phyloP scores from a whole-genome alignment of 2,888 invertebrate genomes.

The Halictus ligatus region DNA sequence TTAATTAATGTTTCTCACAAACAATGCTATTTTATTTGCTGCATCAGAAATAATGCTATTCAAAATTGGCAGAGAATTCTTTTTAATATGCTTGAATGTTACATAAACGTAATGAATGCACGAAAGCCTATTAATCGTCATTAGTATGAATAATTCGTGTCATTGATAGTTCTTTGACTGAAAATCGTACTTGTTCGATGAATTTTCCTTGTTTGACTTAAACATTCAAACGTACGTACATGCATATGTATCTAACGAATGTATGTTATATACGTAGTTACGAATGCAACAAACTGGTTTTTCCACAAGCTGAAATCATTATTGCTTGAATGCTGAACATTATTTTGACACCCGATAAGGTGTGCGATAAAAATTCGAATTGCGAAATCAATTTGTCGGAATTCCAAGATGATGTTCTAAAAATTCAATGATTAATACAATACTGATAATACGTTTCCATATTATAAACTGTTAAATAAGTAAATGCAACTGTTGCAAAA shows the following conservation, averaged over 20 bases:
- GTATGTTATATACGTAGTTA: background rate
- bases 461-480: background rate
- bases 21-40: too few relatives aligned
- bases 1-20: background rate
- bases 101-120: background rate
- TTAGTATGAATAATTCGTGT: background rate
- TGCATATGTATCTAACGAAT: background rate
- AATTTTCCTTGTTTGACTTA: background rate
- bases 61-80: background rate
- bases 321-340: background rate
- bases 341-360: background rate
- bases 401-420: background rate
- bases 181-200: background rate
- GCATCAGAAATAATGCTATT: background rate
- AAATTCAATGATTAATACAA: too few relatives aligned
- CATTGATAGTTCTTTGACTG: background rate
- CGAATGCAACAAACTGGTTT: conserved; percentile 52
- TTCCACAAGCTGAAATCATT: conserved; percentile 2
- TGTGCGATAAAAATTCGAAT: background rate
- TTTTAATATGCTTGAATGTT: background rate
- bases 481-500: background rate
- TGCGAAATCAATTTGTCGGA: background rate
- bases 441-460: background rate
- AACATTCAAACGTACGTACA: background rate
- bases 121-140: background rate